Evolutionary conservation across 2,797 vertebrate species (phyloP).

Genomic region (Botia almorhae): DNA sequence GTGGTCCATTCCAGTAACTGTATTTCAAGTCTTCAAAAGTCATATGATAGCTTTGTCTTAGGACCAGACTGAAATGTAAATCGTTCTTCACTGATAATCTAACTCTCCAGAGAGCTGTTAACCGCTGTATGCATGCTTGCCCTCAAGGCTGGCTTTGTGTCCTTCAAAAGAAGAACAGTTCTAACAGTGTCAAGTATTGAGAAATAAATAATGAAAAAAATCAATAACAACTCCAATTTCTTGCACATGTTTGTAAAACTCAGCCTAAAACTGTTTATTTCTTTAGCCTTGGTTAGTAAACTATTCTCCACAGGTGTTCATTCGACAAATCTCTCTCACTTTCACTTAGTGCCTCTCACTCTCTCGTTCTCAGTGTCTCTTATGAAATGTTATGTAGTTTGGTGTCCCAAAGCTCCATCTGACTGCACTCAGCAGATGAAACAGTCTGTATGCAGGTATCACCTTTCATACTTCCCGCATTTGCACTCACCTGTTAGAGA

Average conservation of each 20-base stretch:
- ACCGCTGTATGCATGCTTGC: background rate
- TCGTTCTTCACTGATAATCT: background rate
- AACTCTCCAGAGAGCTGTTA: background rate
- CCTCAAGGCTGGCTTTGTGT: background rate
- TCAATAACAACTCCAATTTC: constrained; percentile 8
- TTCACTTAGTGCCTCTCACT: constrained; percentile 15
- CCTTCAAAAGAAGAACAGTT: constrained; percentile 16
- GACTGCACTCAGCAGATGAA: constrained; percentile 58
- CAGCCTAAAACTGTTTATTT: constrained; percentile 8
- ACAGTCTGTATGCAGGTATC: constrained; percentile 24
- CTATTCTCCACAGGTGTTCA: constrained; percentile 7
- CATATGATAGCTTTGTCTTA: background rate
- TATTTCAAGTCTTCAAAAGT: background rate
- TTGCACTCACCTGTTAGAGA: constrained; percentile 33
- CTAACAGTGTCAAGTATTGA: background rate
- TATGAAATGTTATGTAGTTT: constrained; percentile 60
- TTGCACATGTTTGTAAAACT: background rate
- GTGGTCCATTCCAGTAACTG: background rate
- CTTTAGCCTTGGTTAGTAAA: background rate
- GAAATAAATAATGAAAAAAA: constrained; percentile 13
- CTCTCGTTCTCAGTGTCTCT: constrained; percentile 19
- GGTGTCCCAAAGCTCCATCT: constrained; percentile 61
- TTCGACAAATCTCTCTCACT: constrained; percentile 2
- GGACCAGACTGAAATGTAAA: constrained; percentile 10
- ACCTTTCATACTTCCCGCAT: constrained; percentile 49